These are phyloP conservation scores for Oxygymnocypris stewartii DNA, from an alignment of 2,113 vertebrate genomes.

Conservation along the genomic window DNA sequence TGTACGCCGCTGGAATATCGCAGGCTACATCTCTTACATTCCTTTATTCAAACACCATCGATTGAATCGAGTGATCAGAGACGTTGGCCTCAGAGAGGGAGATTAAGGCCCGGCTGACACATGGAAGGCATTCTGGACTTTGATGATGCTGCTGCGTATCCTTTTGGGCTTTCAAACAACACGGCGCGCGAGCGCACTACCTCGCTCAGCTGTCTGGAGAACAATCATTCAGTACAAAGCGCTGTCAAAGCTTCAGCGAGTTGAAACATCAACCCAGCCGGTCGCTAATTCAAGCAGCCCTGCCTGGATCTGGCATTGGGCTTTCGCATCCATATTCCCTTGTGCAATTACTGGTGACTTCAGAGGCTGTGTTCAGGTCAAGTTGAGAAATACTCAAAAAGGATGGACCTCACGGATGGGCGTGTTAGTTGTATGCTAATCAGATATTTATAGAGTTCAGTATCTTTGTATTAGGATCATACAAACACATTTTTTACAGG, in stretches of 20 bases:
- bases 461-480: background rate
- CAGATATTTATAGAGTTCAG: background rate
- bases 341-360: slow-evolving; percentile 76
- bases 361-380: slow-evolving; percentile 70
- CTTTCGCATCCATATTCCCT: slow-evolving; percentile 73
- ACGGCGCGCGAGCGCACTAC: slow-evolving; percentile 64
- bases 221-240: slow-evolving; percentile 81
- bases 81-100: slow-evolving; percentile 75
- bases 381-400: slow-evolving; percentile 65
- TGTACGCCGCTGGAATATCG: slow-evolving; percentile 66
- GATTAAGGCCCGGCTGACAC: slow-evolving; percentile 77
- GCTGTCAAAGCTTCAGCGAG: slow-evolving; percentile 78
- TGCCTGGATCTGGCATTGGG: slow-evolving; percentile 68
- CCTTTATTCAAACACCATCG: slow-evolving; percentile 78
- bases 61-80: slow-evolving; percentile 80
- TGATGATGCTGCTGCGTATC: slow-evolving; percentile 78
- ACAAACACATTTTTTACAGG: background rate
- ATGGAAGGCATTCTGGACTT: slow-evolving; percentile 78
- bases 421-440: background rate
- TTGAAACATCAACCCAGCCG: slow-evolving; percentile 70
- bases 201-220: slow-evolving; percentile 80
- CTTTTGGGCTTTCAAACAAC: slow-evolving; percentile 79
- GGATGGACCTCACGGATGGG: background rate
- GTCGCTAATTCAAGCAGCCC: slow-evolving; percentile 70
- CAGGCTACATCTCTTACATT: slow-evolving; percentile 72